These are phyloP conservation scores for Drosophila lacteicornis DNA, from an alignment of 1,140 invertebrate species.

Conservation along the genomic window DNA sequence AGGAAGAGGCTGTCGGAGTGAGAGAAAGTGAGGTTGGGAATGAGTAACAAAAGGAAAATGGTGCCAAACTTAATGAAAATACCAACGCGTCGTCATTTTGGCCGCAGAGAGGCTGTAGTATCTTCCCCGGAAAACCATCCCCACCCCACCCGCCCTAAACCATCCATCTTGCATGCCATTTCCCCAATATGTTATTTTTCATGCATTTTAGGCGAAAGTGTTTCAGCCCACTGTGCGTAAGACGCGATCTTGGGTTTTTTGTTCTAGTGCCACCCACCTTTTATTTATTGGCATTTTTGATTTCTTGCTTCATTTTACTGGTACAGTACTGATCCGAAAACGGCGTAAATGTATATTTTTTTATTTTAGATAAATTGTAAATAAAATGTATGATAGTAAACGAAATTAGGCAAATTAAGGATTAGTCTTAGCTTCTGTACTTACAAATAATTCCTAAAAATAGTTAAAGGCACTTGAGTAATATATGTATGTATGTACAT, in stretches of 20 bases:
- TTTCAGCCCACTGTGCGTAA: conserved; percentile 44
- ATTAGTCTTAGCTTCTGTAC: no score
- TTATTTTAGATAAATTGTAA: no score
- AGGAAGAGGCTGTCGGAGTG: conserved; percentile 7
- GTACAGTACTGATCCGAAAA: conserved; percentile 8
- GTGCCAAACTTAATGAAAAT: conserved; percentile 78
- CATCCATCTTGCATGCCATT: conserved; percentile 28
- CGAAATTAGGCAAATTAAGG: no score
- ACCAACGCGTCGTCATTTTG: conserved; percentile 76
- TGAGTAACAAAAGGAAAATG: conserved; percentile 56
- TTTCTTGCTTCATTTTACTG: conserved; percentile 38
- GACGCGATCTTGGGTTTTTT: conserved; percentile 1
- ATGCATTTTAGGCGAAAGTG: conserved; percentile 71
- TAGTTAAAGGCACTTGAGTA: neutral
- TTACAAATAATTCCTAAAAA: neutral
- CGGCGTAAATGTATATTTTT: no score
- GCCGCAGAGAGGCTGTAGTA: conserved; percentile 56
- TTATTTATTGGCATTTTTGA: conserved; percentile 59
- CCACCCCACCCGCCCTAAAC: neutral
- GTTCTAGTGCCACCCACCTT: conserved; percentile 2
- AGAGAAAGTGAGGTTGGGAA: conserved; percentile 17
- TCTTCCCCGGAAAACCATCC: neutral
- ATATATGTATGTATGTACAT: no score
- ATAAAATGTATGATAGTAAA: no score
- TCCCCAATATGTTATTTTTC: conserved; percentile 66